Conservation (phyloP, 37 sponge, comb jelly and placozoan species). For the Crambe crambe region DNA sequence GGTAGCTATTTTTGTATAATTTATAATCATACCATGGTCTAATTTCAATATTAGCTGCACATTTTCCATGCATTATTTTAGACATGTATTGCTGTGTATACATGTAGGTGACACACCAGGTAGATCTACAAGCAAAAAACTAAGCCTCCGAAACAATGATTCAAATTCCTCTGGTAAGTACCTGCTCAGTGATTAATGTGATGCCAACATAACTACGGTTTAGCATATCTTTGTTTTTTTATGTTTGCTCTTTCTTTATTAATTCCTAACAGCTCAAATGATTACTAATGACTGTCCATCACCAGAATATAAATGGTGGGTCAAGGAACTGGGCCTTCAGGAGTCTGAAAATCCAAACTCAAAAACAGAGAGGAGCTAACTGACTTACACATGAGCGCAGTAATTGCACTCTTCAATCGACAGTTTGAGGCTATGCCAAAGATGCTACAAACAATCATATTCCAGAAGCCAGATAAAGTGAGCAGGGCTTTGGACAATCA, state of each 20-base stretch:
- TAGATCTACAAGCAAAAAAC: not conserved
- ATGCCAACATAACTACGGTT: no score
- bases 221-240: no score
- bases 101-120: not conserved
- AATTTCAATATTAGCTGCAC: no score
- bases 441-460: not conserved
- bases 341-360: no score
- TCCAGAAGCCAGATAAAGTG: conserved; percentile 4
- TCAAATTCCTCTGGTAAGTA: no score
- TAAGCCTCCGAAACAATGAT: not conserved
- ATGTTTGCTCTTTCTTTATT: no score
- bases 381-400: conserved; percentile 11
- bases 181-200: no score
- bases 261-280: no score
- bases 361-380: conserved; percentile 5
- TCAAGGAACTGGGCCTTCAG: no score
- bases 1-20: not conserved
- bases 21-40: no score
- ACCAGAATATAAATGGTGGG: no score
- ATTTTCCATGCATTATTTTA: not conserved
- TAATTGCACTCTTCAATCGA: not conserved
- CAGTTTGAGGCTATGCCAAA: not conserved
- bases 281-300: no score
- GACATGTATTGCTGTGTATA: not conserved
- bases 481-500: not conserved